Conservation (phyloP, 1,140 invertebrate species). For the Pemphigus obesinymphae region DNA sequence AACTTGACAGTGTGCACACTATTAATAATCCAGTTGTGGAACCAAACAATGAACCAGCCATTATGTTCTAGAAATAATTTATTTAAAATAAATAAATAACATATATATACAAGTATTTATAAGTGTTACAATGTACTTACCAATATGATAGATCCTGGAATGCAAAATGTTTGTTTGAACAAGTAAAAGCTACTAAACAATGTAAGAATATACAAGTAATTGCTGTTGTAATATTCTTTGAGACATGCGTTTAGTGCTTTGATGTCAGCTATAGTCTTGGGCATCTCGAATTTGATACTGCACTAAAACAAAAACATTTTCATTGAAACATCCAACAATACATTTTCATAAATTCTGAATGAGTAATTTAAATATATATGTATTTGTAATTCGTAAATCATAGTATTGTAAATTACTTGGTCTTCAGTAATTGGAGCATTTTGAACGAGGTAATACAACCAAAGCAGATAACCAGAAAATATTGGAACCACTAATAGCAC, state of each 20-base stretch:
- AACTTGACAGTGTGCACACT: constrained; percentile 2
- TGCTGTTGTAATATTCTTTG: neutral
- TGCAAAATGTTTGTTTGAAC: constrained; percentile 26
- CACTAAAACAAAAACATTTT: neutral
- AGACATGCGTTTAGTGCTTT: neutral
- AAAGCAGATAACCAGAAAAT: neutral
- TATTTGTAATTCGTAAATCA: neutral
- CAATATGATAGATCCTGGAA: constrained; percentile 12
- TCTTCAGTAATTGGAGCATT: constrained; percentile 8
- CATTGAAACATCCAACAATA: too few relatives aligned
- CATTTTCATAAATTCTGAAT: neutral
- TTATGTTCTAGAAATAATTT: neutral
- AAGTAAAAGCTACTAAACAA: constrained; percentile 24
- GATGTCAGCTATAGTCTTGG: neutral
- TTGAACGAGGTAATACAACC: neutral
- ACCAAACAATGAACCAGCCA: constrained; percentile 23
- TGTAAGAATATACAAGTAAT: neutral
- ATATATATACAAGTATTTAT: too few relatives aligned
- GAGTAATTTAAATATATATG: neutral
- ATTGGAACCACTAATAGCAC: neutral
- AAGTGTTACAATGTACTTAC: neutral
- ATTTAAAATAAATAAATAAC: neutral
- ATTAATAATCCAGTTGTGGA: neutral
- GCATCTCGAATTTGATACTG: neutral
- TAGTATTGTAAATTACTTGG: neutral